A percentile compares a stretch with the other conserved stretches of the same genome.
Conservation (phyloP, 1,140 invertebrate species). For the Magallana ariakensis region DNA sequence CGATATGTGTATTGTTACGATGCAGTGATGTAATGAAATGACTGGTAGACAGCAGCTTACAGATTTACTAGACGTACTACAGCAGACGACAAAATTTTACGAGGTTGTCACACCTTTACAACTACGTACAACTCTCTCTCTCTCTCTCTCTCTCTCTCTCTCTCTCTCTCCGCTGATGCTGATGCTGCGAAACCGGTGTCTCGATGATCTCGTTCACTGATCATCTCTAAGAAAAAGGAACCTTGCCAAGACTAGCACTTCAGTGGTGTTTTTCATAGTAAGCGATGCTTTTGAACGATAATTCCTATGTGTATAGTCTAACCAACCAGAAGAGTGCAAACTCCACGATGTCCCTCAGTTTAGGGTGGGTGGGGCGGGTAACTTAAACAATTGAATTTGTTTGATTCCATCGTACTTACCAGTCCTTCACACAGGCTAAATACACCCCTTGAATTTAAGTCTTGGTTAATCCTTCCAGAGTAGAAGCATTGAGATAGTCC, state of each 20-base stretch:
- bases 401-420: conserved; percentile 82
- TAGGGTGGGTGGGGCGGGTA: neutral
- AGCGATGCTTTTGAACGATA: neutral
- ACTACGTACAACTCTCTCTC: neutral
- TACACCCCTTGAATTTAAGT: conserved; percentile 84
- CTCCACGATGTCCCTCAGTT: neutral
- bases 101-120: neutral
- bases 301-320: neutral
- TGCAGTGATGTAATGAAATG: conserved; percentile 10
- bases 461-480: conserved; percentile 85
- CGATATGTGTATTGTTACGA: neutral
- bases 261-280: conserved; percentile 27
- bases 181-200: neutral
- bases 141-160: neutral
- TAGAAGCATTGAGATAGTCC: conserved; percentile 84
- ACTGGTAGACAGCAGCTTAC: neutral
- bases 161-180: neutral
- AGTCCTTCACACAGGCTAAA: conserved; percentile 89
- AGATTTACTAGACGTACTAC: conserved; percentile 4
- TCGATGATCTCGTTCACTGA: conserved; percentile 20
- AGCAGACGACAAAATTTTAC: conserved; percentile 21
- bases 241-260: conserved; percentile 28
- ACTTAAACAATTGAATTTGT: neutral
- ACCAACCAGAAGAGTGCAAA: neutral
- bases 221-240: conserved; percentile 8